These are phyloP conservation scores for Calliphora vicina DNA, from an alignment of 1,140 invertebrate genomes.

Conservation along the genomic window DNA sequence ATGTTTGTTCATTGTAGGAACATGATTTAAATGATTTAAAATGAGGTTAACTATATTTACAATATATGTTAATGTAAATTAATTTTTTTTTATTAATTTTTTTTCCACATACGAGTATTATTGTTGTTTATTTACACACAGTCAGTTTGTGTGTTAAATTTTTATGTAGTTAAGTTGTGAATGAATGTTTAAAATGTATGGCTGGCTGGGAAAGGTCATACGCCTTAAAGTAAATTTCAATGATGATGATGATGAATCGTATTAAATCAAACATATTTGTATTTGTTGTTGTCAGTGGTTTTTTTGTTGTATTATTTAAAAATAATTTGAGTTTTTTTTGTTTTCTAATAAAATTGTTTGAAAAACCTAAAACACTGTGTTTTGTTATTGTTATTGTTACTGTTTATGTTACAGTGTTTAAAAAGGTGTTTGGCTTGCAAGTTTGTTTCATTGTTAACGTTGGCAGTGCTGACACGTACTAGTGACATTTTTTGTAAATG, in stretches of 20 bases:
- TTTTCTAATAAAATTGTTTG: not conserved
- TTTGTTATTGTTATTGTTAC: not conserved
- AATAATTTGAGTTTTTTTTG: not conserved
- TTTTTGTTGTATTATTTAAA: too few relatives aligned
- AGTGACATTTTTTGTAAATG: not conserved
- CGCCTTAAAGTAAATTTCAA: slow-evolving; percentile 2
- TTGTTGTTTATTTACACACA: not conserved
- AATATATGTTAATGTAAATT: not conserved
- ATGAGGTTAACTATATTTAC: not conserved
- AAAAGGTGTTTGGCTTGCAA: not conserved
- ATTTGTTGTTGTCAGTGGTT: not conserved
- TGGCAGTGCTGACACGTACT: not conserved
- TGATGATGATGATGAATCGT: not conserved
- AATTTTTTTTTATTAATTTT: not conserved
- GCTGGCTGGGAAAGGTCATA: not conserved
- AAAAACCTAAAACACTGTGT: not conserved
- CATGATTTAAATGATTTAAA: not conserved
- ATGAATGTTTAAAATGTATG: not conserved
- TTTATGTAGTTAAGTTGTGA: not conserved
- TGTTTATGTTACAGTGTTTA: not conserved
- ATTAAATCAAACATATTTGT: not conserved
- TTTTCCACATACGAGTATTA: not conserved
- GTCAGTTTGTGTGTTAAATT: too few relatives aligned
- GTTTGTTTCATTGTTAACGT: not conserved
- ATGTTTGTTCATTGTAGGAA: not conserved